Evolutionary conservation across 2,113 vertebrate genomes (phyloP), one percentile per base, ranked within the genome.

Genomic region (Gracilinanus agilis): DNA sequence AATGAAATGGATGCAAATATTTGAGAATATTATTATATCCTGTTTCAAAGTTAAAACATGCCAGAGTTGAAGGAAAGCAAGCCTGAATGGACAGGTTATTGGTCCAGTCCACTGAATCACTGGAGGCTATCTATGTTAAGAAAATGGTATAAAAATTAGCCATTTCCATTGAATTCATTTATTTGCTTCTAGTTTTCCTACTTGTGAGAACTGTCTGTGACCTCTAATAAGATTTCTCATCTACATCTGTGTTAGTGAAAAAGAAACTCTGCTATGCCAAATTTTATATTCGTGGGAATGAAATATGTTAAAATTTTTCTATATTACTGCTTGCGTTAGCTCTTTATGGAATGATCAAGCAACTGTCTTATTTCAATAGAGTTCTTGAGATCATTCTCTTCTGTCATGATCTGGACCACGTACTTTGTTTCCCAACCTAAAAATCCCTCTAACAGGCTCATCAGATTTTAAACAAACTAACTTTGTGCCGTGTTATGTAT

Each of bases 1-100:
- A 94, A 95, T 96, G 97, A 97, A 97, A 96, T 55, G 44, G 94
- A 94, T 88, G 83, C 91, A 96, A 96, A 93, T 96, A 94, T 97
- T 96, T 97, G 94, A 75, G 96, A 92, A 91, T 88, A 92, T 95
- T 56, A 90, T 88, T 3, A 6, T 54, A 3, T 67, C 40, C 24
- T 5, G 3, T 55, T 95, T 53, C 90, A 95, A 88, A 95, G 89
- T 75, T 90, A 91, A 61, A 53, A 44, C 40, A 90, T 94, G 93
- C 58, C 55, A 93, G 89, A 34, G 19, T 88, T 75, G 67, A 88
- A 49, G 55, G 67, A 96, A 67, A 94, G 24, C 54, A 24, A 21
- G 92, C 11, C 95, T 55, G 91, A 27, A 75, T 91, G 96, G 94
- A 92, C 10, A 53, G 23, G 56, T 44, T 91, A 34, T 3, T 94